These are phyloP conservation scores for Heliconius cydno DNA, from an alignment of 2,888 invertebrate species.

Conservation along the genomic window DNA sequence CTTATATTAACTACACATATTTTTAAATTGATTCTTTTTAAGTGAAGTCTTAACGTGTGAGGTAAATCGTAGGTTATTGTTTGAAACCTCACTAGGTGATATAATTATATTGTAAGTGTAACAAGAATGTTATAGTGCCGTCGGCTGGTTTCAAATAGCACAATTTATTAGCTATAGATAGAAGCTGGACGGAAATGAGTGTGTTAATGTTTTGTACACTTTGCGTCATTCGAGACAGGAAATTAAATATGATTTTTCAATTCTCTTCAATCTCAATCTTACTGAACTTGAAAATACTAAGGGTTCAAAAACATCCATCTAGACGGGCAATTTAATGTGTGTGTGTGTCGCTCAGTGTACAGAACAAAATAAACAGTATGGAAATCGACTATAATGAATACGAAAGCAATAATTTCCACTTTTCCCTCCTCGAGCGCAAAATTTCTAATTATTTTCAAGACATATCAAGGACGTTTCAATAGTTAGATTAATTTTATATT, in stretches of 20 bases:
- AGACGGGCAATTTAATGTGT: background rate
- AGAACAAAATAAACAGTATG: conserved; percentile 27
- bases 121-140: conserved; percentile 62
- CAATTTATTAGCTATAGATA: conserved; percentile 77
- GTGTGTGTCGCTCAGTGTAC: conserved; percentile 31
- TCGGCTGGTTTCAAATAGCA: conserved; percentile 73
- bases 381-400: conserved; percentile 46
- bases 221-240: background rate
- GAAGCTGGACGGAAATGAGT: conserved; percentile 60
- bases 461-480: conserved; percentile 67
- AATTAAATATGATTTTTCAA: background rate
- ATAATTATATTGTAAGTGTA: conserved; percentile 69
- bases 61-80: conserved; percentile 72
- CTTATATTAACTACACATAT: background rate
- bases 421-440: conserved; percentile 54
- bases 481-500: conserved; percentile 50
- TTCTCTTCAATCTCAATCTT: background rate
- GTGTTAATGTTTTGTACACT: conserved; percentile 47
- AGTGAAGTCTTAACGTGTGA: conserved; percentile 63
- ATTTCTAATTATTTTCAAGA: conserved; percentile 49
- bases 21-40: background rate
- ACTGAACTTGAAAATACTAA: background rate
- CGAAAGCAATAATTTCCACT: conserved; percentile 56
- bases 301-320: background rate
- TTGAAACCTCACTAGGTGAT: conserved; percentile 82